Evolutionary conservation across 2,113 vertebrate species (phyloP).

Genomic region (Oryzias woworae): DNA sequence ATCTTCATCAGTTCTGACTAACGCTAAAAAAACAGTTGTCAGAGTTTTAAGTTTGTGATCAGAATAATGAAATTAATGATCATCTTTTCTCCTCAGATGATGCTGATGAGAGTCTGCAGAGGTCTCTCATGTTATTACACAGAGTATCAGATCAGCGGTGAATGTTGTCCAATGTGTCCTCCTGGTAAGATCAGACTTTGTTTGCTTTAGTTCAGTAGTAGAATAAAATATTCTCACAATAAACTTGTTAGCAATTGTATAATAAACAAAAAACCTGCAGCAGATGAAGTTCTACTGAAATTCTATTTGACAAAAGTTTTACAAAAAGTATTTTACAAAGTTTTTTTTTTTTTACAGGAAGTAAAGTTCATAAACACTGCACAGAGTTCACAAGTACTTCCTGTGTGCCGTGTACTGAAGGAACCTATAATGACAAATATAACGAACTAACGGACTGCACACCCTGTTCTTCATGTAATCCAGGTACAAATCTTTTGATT

Average conservation of each 20-base stretch:
- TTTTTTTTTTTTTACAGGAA: constrained; percentile 15
- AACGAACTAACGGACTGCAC: constrained; percentile 5
- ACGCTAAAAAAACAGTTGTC: too few species aligned
- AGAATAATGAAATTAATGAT: too few species aligned
- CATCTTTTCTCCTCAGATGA: background rate
- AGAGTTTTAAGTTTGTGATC: too few species aligned
- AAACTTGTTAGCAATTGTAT: too few species aligned
- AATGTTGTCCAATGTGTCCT: constrained; percentile 1
- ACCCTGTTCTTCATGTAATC: background rate
- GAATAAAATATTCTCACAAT: too few species aligned
- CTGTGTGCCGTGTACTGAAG: constrained; percentile 1
- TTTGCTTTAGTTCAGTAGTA: background rate
- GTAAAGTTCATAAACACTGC: constrained; percentile 14
- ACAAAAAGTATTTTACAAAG: too few species aligned
- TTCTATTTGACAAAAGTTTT: too few species aligned
- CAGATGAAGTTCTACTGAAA: too few species aligned
- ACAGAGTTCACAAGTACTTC: background rate
- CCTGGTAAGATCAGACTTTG: background rate
- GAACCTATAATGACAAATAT: constrained; percentile 3
- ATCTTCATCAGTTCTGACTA: too few species aligned
- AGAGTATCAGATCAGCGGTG: background rate
- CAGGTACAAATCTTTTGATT: background rate
- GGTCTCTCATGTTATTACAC: background rate
- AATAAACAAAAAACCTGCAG: too few species aligned
- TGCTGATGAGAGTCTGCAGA: background rate